Conservation (phyloP, 2,113 vertebrate species). For the Mohoua ochrocephala region DNA sequence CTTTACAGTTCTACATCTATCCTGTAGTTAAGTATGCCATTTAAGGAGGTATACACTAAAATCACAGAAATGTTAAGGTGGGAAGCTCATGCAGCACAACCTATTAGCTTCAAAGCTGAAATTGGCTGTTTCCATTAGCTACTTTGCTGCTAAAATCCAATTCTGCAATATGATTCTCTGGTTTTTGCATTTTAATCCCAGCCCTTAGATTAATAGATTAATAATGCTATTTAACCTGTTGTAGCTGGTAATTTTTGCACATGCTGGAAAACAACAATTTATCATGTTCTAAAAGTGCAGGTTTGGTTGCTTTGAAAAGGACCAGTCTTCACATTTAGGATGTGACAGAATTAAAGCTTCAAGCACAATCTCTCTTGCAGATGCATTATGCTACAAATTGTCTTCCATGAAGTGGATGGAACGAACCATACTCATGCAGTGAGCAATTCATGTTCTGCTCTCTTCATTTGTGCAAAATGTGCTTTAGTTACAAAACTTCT, state of each 20-base stretch:
- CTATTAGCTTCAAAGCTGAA: background rate
- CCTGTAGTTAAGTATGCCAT: background rate
- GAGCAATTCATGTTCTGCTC: background rate
- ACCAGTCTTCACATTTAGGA: background rate
- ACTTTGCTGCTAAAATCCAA: background rate
- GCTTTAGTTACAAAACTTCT: background rate
- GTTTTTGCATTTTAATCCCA: background rate
- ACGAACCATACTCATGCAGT: background rate
- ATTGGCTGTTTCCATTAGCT: background rate
- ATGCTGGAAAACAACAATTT: background rate
- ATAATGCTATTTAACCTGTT: background rate
- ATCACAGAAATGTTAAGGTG: background rate
- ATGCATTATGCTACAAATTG: background rate
- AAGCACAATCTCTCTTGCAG: background rate
- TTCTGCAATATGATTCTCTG: background rate
- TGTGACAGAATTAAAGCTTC: background rate
- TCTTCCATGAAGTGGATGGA: background rate
- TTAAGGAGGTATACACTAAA: background rate
- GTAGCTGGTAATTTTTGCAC: background rate
- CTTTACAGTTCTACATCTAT: background rate
- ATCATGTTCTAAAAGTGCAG: background rate
- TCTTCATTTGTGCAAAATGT: background rate
- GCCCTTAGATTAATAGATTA: background rate
- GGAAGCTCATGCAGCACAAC: background rate
- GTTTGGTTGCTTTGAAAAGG: background rate